Evolutionary conservation across 2,797 vertebrate genomes (phyloP).

Genomic region (Oophaga sylvatica): DNA sequence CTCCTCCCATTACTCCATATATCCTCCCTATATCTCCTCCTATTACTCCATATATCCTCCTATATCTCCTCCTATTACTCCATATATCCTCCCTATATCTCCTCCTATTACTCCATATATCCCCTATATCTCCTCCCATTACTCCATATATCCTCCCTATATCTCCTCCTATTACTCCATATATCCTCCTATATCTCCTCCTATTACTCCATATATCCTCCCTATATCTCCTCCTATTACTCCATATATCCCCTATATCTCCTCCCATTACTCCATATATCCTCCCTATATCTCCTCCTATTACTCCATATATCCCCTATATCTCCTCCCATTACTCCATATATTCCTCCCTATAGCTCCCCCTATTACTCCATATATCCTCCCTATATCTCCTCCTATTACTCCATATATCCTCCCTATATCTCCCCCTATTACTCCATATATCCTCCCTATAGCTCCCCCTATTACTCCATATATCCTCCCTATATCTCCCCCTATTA

Average conservation of each 20-base stretch:
- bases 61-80: not conserved
- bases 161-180: constrained; percentile 4
- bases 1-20: constrained; percentile 1
- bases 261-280: too few species aligned
- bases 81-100: not conserved
- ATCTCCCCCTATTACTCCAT: not conserved
- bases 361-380: too few species aligned
- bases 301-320: too few species aligned
- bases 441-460: not conserved
- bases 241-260: not conserved
- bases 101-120: constrained; percentile 1
- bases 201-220: constrained; percentile 2
- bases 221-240: constrained; percentile 7
- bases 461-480: not conserved
- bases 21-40: constrained; percentile 3
- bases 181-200: not conserved
- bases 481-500: not conserved
- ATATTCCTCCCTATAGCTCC: too few species aligned
- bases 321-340: too few species aligned
- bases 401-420: too few species aligned
- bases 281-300: too few species aligned
- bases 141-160: not conserved
- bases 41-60: constrained; percentile 5
- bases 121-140: not conserved
- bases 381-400: too few species aligned